Conservation (phyloP, 2,113 vertebrate genomes). For the Cryptoleucopteryx plumbea region DNA sequence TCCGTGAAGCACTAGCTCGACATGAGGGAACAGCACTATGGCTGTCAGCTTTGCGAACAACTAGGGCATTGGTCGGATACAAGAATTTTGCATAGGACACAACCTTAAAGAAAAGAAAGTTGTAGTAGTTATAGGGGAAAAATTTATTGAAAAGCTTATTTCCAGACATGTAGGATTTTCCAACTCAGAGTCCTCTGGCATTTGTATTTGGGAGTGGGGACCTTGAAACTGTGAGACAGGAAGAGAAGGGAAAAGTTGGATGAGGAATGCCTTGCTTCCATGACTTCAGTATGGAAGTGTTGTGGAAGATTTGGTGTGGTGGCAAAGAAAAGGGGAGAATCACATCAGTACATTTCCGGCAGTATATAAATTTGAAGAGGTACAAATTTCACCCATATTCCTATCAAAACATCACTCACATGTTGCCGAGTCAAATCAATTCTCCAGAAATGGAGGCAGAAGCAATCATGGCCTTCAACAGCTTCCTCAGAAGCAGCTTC, state of each 20-base stretch:
- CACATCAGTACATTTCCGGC: neutral
- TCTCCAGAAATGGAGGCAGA: neutral
- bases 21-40: constrained; percentile 69
- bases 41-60: constrained; percentile 80
- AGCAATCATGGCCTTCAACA: neutral
- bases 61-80: constrained; percentile 91
- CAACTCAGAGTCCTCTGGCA: neutral
- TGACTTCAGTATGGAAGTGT: neutral
- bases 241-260: neutral
- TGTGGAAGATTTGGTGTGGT: neutral
- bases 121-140: neutral
- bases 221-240: neutral
- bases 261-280: neutral
- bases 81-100: constrained; percentile 96
- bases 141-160: neutral
- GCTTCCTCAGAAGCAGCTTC: neutral
- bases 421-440: neutral
- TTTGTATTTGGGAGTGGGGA: neutral
- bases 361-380: neutral
- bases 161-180: neutral
- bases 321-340: neutral
- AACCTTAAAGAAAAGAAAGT: constrained; percentile 71
- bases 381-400: neutral
- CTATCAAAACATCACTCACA: neutral
- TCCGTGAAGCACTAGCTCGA: constrained; percentile 72